These are phyloP conservation scores for Ceratosolen fusciceps DNA, from an alignment of 1,140 invertebrate species.

Conservation along the genomic window DNA sequence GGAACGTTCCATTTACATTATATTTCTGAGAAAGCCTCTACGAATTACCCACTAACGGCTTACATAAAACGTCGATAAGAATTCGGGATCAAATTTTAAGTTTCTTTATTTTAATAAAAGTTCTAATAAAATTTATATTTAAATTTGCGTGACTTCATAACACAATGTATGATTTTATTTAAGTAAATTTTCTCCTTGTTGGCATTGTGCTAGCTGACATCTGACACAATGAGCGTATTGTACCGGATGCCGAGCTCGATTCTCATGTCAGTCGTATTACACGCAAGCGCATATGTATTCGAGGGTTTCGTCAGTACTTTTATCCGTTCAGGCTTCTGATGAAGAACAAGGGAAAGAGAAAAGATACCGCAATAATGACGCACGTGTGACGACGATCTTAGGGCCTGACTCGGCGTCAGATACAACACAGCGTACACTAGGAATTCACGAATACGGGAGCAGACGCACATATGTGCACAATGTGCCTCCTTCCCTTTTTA, in stretches of 20 bases:
- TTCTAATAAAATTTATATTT: too few relatives aligned
- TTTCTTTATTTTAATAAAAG: too few relatives aligned
- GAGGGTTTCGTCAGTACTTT: background rate
- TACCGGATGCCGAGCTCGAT: conserved; percentile 43
- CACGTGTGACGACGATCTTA: conserved; percentile 27
- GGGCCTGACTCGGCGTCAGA: background rate
- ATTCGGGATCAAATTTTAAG: too few relatives aligned
- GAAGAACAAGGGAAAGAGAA: conserved; percentile 3
- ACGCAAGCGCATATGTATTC: conserved; percentile 5
- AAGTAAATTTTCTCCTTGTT: background rate
- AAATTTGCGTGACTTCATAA: too few relatives aligned
- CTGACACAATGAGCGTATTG: conserved; percentile 37
- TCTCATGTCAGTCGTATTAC: conserved; percentile 35
- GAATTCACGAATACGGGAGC: conserved; percentile 29
- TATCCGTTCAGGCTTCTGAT: background rate
- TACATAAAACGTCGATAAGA: too few relatives aligned
- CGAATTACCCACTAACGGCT: too few relatives aligned
- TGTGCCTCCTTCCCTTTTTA: background rate
- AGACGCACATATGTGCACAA: conserved; percentile 14
- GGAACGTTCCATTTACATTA: too few relatives aligned
- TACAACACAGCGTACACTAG: background rate
- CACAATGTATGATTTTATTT: too few relatives aligned
- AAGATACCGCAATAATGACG: conserved; percentile 18
- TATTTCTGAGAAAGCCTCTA: too few relatives aligned
- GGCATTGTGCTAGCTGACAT: background rate